phyloP scores from a whole-genome alignment of 2,113 vertebrate genomes.

The Apteryx mantelli region DNA sequence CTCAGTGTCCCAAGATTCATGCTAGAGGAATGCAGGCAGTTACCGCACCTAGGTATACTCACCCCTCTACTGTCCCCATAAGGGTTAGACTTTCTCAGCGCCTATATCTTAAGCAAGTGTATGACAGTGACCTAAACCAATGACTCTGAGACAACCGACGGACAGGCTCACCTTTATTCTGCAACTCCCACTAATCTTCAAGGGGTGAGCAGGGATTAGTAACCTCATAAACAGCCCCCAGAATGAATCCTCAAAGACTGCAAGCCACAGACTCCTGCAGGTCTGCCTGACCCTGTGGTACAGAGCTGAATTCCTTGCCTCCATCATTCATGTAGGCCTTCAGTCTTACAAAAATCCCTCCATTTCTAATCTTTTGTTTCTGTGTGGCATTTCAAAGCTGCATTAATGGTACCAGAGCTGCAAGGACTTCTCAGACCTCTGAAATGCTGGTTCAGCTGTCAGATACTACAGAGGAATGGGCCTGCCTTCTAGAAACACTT shows the following conservation, averaged over 20 bases:
- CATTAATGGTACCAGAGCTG: background rate
- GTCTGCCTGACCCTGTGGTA: accelerated
- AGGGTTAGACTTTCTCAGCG: background rate
- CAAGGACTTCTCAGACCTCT: background rate
- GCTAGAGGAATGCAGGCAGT: background rate
- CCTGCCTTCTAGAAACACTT: background rate
- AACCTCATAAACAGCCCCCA: background rate
- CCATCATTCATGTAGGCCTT: accelerated
- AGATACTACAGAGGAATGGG: background rate
- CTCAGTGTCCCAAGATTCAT: background rate
- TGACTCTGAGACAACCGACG: background rate
- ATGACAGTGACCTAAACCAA: background rate
- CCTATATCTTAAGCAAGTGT: background rate
- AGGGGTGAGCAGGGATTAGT: background rate
- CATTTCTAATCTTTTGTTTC: background rate
- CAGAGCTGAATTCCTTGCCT: background rate
- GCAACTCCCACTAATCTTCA: background rate
- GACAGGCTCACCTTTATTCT: background rate
- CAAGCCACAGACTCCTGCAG: background rate
- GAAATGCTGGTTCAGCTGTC: background rate
- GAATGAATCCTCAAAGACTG: background rate
- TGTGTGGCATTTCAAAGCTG: background rate
- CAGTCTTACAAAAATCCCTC: background rate
- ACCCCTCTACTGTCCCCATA: background rate
- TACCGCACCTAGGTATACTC: background rate